A percentile compares a stretch with the other conserved stretches of the same genome.
These are phyloP conservation scores for Zosterops lateralis DNA, from an alignment of 2,113 vertebrate genomes.

Conservation along the genomic window DNA sequence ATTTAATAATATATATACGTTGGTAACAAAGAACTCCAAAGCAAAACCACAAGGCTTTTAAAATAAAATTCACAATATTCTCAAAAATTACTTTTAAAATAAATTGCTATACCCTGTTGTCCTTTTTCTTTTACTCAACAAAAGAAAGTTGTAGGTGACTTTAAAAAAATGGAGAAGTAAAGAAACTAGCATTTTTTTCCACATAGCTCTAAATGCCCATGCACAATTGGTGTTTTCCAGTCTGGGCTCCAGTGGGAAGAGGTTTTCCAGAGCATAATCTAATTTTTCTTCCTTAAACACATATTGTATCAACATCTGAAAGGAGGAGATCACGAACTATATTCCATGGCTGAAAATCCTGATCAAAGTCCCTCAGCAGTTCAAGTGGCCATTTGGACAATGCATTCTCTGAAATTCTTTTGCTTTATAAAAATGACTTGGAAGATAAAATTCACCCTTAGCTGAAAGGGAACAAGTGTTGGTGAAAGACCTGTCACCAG, in stretches of 20 bases:
- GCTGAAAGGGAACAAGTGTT: neutral
- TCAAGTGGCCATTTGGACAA: neutral
- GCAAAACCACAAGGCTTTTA: neutral
- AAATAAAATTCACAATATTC: neutral
- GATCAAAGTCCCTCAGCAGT: neutral
- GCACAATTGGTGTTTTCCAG: neutral
- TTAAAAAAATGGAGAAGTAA: neutral
- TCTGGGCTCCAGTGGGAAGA: neutral
- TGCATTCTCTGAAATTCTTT: neutral
- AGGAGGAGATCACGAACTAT: neutral
- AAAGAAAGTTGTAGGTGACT: neutral
- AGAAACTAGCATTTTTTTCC: neutral
- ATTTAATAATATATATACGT: neutral
- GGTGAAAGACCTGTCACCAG: neutral
- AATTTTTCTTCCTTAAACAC: neutral
- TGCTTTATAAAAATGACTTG: neutral
- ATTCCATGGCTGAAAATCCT: neutral
- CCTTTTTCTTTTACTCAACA: neutral
- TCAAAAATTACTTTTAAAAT: neutral
- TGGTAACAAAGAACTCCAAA: neutral
- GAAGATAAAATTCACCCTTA: neutral
- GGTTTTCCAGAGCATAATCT: neutral
- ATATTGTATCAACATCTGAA: neutral
- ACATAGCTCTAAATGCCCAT: neutral
- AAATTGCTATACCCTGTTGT: rapidly evolving